Percentiles rank a stretch among this genome's conserved stretches.
phyloP scores from a whole-genome alignment of 64 coral and sea anemone species.

The Stichodactyla mertensii region DNA sequence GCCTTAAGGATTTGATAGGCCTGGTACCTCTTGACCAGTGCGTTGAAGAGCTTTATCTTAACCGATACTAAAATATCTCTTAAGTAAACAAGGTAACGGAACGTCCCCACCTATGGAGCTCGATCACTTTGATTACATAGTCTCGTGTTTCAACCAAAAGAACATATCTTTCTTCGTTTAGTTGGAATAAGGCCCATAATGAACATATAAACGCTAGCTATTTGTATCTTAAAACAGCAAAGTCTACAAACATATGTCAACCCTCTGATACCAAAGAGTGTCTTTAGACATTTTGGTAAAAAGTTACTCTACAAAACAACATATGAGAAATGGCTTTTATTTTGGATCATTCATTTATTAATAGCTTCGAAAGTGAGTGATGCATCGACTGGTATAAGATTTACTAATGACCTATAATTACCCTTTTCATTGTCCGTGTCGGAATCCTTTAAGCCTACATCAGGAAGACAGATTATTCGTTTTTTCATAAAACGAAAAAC shows the following conservation, averaged over 20 bases:
- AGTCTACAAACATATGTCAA: background rate
- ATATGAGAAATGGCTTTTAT: background rate
- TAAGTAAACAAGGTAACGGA: background rate
- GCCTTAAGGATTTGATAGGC: background rate
- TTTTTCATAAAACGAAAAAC: slow-evolving; percentile 7
- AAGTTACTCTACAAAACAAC: background rate
- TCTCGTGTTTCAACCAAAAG: background rate
- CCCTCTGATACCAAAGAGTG: background rate
- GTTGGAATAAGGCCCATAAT: no score
- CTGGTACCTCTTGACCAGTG: background rate
- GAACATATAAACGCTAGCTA: background rate
- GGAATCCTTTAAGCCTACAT: slow-evolving; percentile 23
- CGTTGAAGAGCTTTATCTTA: background rate
- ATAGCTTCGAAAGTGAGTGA: background rate
- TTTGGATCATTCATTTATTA: background rate
- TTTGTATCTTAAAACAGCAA: no score
- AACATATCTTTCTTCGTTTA: background rate
- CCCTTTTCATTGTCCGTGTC: background rate
- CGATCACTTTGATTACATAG: background rate
- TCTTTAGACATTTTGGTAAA: background rate
- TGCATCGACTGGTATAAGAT: background rate
- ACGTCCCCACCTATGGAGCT: slow-evolving; percentile 4
- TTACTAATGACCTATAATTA: slow-evolving; percentile 4
- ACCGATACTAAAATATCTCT: slow-evolving; percentile 12
- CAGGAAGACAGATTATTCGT: slow-evolving; percentile 18